Percentiles rank a stretch among this genome's conserved stretches.
Evolutionary conservation across 2,113 vertebrate species (phyloP).

Genomic region (Trematomus loennbergii): DNA sequence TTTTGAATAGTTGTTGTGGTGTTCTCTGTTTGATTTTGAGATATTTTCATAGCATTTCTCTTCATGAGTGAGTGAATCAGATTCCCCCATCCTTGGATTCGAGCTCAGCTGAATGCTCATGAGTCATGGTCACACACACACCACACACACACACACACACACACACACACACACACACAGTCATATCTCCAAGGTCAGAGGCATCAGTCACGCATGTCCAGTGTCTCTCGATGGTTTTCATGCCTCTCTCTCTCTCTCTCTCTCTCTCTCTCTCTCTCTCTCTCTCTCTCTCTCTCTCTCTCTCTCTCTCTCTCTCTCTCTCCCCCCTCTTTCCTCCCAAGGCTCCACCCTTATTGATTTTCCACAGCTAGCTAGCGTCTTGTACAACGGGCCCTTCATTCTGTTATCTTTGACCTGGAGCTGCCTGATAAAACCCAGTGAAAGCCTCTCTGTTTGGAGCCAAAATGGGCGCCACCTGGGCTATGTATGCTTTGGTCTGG

Average conservation of each 20-base stretch:
- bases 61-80: background rate
- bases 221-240: no score
- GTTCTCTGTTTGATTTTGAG: background rate
- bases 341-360: slow-evolving; percentile 68
- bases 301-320: no score
- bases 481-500: background rate
- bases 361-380: slow-evolving; percentile 44
- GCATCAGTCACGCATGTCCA: no score
- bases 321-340: slow-evolving; percentile 14
- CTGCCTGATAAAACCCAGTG: slow-evolving; percentile 59
- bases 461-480: slow-evolving; percentile 58
- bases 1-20: background rate
- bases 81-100: background rate
- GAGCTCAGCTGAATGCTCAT: background rate
- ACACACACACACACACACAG: background rate
- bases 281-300: background rate
- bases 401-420: slow-evolving; percentile 68
- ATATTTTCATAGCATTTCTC: background rate
- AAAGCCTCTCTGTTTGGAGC: slow-evolving; percentile 58
- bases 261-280: slow-evolving; percentile 3
- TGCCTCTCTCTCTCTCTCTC: slow-evolving; percentile 7
- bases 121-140: background rate
- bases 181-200: slow-evolving; percentile 25
- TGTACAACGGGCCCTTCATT: slow-evolving; percentile 57
- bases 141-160: background rate